phyloP scores from a whole-genome alignment of 1,140 invertebrate species.

The Pinna nobilis region DNA sequence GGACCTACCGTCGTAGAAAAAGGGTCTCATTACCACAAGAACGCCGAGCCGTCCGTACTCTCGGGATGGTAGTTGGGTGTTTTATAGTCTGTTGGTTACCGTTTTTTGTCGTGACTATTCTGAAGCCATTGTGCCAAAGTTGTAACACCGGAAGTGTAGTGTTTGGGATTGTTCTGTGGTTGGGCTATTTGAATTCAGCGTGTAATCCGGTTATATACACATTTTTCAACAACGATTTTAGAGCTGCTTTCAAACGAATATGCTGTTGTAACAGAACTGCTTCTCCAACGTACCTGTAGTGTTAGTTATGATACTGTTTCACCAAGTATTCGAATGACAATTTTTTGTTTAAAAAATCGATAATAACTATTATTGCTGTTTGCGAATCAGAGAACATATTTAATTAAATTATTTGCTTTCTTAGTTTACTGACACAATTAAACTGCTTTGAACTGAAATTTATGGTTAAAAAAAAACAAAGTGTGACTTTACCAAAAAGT shows the following conservation, averaged over 20 bases:
- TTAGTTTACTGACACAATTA: too few species aligned
- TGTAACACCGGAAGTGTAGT: slow-evolving; percentile 44
- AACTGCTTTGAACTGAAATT: too few species aligned
- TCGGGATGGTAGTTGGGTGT: slow-evolving; percentile 98
- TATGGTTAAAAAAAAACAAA: too few species aligned
- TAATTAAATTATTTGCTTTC: too few species aligned
- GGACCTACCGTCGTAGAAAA: slow-evolving; percentile 87
- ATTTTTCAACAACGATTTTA: slow-evolving; percentile 98
- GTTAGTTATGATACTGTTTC: too few species aligned
- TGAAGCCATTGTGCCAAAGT: slow-evolving; percentile 75
- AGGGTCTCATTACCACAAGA: slow-evolving; percentile 95
- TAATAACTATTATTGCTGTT: too few species aligned
- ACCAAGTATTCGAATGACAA: too few species aligned
- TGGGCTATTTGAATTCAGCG: slow-evolving; percentile 97
- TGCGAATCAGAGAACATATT: too few species aligned
- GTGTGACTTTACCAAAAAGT: too few species aligned
- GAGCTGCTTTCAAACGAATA: slow-evolving; percentile 94
- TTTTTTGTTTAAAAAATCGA: too few species aligned
- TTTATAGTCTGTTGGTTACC: slow-evolving; percentile 99
- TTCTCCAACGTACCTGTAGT: slow-evolving; percentile 31
- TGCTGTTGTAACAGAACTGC: slow-evolving; percentile 29
- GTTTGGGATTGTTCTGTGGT: slow-evolving; percentile 81
- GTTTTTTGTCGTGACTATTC: slow-evolving; percentile 88
- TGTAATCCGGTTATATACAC: slow-evolving; percentile 97
- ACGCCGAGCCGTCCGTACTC: slow-evolving; percentile 94